These are phyloP conservation scores for Tetramorium parvispinum DNA, from an alignment of 1,140 invertebrate species.

Conservation along the genomic window DNA sequence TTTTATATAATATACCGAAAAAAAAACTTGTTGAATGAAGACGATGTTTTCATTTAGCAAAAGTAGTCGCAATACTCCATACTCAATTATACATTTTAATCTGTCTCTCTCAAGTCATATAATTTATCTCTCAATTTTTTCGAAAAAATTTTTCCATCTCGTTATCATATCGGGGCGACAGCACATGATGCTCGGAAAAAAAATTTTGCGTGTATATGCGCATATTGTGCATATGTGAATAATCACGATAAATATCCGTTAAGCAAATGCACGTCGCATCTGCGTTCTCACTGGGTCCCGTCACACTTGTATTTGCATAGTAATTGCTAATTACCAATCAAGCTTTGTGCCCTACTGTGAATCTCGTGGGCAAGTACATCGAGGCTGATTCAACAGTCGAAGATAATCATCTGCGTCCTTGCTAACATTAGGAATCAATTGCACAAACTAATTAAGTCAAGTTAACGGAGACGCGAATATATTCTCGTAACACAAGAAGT, in stretches of 20 bases:
- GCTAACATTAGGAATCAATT: constrained; percentile 41
- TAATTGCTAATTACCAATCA: constrained; percentile 59
- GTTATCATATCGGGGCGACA: neutral
- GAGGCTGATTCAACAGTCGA: constrained; percentile 25
- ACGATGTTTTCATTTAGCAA: neutral
- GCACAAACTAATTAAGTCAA: constrained; percentile 37
- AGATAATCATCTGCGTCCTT: constrained; percentile 34
- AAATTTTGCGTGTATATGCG: neutral
- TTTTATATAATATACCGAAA: constrained; percentile 26
- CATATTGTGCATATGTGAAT: neutral
- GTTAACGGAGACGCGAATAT: neutral
- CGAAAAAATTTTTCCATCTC: neutral
- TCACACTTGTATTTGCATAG: constrained; percentile 44
- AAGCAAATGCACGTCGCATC: neutral
- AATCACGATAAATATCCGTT: constrained; percentile 13
- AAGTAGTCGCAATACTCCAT: neutral
- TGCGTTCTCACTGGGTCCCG: neutral
- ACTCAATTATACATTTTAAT: neutral
- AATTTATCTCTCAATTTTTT: neutral
- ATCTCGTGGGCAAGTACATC: constrained; percentile 15
- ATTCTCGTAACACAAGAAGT: neutral
- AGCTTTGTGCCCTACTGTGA: constrained; percentile 21
- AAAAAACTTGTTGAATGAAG: constrained; percentile 17
- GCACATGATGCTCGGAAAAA: neutral
- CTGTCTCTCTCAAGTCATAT: neutral